These are phyloP conservation scores for Penaeus monodon DNA, from an alignment of 2,888 invertebrate genomes.

Conservation along the genomic window DNA sequence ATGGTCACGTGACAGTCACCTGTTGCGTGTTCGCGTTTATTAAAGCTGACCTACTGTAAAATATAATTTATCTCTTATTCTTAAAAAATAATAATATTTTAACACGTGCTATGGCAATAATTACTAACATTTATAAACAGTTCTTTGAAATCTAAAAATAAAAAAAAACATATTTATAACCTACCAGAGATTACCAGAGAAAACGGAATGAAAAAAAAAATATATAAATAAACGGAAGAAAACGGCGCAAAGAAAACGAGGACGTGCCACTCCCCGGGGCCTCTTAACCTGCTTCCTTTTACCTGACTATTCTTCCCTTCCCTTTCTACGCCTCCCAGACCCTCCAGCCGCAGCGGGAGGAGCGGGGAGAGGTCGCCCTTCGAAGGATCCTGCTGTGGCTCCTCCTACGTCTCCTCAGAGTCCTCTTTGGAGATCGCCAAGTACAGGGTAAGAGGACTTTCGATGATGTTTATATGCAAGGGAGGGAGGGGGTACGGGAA, in stretches of 20 bases:
- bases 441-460: conserved; percentile 52
- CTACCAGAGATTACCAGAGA: no score
- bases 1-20: no score
- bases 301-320: not conserved
- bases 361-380: conserved; percentile 78
- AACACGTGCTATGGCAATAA: no score
- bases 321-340: conserved; percentile 24
- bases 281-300: not conserved
- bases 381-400: conserved; percentile 87
- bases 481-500: not conserved
- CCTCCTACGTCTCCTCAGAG: conserved; percentile 79
- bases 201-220: no score
- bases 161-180: no score
- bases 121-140: no score
- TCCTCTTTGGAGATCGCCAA: conserved; percentile 72
- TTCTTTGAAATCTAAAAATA: no score
- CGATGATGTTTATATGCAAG: not conserved
- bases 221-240: not conserved
- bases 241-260: not conserved
- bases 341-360: conserved; percentile 62
- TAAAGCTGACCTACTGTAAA: no score
- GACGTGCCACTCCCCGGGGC: not conserved
- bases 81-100: no score
- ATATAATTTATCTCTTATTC: no score
- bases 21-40: no score